phyloP scores from a whole-genome alignment of 2,888 invertebrate species.

The Isoperla grammatica region DNA sequence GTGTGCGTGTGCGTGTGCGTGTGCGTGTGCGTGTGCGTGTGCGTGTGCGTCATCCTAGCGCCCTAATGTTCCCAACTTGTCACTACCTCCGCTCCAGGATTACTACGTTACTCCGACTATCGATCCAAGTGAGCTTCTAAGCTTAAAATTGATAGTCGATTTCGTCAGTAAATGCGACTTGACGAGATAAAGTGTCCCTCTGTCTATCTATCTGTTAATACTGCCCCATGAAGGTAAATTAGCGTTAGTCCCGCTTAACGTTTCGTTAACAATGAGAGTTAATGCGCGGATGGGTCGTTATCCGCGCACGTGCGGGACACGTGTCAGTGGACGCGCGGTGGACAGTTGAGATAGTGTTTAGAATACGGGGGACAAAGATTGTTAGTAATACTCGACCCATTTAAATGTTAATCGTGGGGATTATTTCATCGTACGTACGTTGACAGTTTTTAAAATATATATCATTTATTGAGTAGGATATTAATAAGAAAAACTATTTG shows the following conservation, averaged over 20 bases:
- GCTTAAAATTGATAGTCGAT: conserved; percentile 7
- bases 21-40: no score
- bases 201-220: background rate
- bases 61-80: no score
- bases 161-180: conserved; percentile 1
- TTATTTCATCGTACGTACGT: no score
- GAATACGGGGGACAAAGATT: background rate
- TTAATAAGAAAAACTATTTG: no score
- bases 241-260: background rate
- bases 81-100: no score
- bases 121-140: background rate
- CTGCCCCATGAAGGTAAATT: background rate
- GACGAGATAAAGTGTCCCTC: background rate
- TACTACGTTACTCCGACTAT: background rate
- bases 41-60: no score
- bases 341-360: background rate
- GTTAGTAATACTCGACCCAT: no score
- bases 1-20: no score
- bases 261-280: background rate
- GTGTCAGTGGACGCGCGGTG: background rate
- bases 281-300: no score
- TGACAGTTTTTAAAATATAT: no score
- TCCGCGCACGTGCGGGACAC: background rate
- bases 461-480: no score
- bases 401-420: no score